Evolutionary conservation across 1,140 invertebrate genomes (phyloP).

Genomic region (Papilio machaon): DNA sequence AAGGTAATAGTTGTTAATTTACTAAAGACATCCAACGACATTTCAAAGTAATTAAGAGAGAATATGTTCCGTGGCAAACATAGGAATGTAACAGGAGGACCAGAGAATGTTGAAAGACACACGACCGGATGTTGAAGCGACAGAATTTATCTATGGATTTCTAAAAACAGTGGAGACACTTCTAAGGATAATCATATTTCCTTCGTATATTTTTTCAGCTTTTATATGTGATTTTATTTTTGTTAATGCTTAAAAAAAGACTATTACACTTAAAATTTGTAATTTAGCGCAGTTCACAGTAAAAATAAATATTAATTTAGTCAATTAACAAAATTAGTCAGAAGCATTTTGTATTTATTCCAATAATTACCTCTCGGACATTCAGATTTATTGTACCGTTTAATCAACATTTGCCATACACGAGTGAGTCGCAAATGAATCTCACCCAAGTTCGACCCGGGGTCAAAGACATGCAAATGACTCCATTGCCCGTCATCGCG

Average conservation of each 20-base stretch:
- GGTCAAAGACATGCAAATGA: constrained; percentile 65
- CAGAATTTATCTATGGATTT: constrained; percentile 33
- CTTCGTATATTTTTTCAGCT: background rate
- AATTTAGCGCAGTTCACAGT: background rate
- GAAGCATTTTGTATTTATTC: constrained; percentile 22
- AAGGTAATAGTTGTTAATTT: background rate
- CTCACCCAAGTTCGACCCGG: constrained; percentile 44
- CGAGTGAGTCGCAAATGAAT: constrained; percentile 41
- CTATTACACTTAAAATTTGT: background rate
- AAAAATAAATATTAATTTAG: constrained; percentile 32
- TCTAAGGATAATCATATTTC: background rate
- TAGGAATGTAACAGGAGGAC: constrained; percentile 27
- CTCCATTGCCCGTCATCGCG: constrained; percentile 57
- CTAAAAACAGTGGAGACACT: constrained; percentile 28
- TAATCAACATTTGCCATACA: constrained; percentile 42
- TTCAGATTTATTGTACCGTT: constrained; percentile 43
- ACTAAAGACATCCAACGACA: background rate
- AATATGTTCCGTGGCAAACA: constrained; percentile 2
- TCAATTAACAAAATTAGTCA: constrained; percentile 29
- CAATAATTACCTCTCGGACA: constrained; percentile 26
- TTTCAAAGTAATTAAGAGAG: constrained; percentile 13
- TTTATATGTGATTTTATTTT: background rate
- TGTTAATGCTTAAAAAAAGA: too few relatives aligned
- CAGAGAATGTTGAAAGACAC: constrained; percentile 35
- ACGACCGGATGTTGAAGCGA: constrained; percentile 34